Evolutionary conservation across 2,113 vertebrate species (phyloP), one percentile per base, ranked within the genome.

Genomic region (Synodontis membranacea): DNA sequence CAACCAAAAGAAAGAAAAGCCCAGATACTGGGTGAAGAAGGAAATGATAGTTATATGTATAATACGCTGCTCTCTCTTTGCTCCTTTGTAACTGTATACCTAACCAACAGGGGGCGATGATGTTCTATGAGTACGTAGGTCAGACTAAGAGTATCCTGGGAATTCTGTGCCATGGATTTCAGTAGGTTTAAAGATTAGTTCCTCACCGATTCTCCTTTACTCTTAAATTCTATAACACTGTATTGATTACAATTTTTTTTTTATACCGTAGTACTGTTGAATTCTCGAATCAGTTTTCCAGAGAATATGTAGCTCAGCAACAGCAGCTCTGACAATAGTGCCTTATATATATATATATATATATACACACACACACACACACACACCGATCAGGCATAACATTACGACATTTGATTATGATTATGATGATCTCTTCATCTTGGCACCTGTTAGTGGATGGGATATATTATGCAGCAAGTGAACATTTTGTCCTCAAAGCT

Each of bases 41-140:
- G 21, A 70, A 10, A 19, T 1, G 37, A 37, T 19, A 66, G n/a
- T 17, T 8, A 37, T 37, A 37, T 62, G 9, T 37, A 50, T 23
- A 82, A 72, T 4, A 23, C 17, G 17, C 5, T 42, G 37, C 15
- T 21, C 62, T 17, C 52, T 48, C 46, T 70, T 25, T 70, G 28
- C 9, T 48, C n/a, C 28, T 62, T 6, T 17, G 28, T 70, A 9
- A 12, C 11, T 23, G 17, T 15, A 37, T 12, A 11, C 4, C 28
- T 6, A 50, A 83, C 28, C 87, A 86, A 34, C 11, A 83, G 84
- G 82, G 80, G 84, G 74, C 74, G 60, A 25, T 83, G 60, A 78
- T 62, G 80, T 28, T 80, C 87, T 78, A 85, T 81, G 50, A 50
- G 28, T 84, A 64, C 31, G 14, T 48, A 60, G n/a, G 2, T 70